These are phyloP conservation scores for Hoplias malabaricus DNA, from an alignment of 2,113 vertebrate species.

Conservation along the genomic window DNA sequence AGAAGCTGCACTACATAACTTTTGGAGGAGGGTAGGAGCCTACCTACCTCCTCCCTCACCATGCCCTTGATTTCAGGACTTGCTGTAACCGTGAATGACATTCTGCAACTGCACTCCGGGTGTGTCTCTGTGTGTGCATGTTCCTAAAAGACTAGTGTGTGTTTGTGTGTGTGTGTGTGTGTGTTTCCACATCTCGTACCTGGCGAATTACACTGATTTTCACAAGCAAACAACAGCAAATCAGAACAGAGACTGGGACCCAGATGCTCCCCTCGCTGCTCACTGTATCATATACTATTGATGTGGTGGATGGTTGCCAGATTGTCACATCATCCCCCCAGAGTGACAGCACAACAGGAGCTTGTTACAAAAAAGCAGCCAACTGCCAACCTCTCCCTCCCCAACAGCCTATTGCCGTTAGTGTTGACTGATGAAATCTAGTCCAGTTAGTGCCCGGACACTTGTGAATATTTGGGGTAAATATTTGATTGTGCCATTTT, in stretches of 20 bases:
- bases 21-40: too few species aligned
- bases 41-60: too few species aligned
- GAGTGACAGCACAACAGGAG: background rate
- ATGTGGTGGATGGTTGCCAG: background rate
- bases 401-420: conserved; percentile 3
- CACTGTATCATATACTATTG: background rate
- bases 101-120: too few species aligned
- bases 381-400: background rate
- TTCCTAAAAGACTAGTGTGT: too few species aligned
- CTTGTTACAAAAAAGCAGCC: background rate
- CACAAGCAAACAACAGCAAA: background rate
- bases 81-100: too few species aligned
- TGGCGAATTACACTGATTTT: too few species aligned
- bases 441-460: conserved; percentile 50
- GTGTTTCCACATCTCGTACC: too few species aligned
- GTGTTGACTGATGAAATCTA: conserved; percentile 51
- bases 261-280: background rate
- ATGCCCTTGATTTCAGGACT: too few species aligned
- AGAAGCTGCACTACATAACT: too few species aligned
- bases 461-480: conserved; percentile 48
- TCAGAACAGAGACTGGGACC: background rate
- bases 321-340: background rate
- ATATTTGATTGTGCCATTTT: conserved; percentile 62
- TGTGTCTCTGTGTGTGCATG: too few species aligned
- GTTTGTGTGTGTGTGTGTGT: too few species aligned